phyloP scores from a whole-genome alignment of 2,113 vertebrate genomes.

The crab-eating macaque (Macaca fascicularis) region DNA sequence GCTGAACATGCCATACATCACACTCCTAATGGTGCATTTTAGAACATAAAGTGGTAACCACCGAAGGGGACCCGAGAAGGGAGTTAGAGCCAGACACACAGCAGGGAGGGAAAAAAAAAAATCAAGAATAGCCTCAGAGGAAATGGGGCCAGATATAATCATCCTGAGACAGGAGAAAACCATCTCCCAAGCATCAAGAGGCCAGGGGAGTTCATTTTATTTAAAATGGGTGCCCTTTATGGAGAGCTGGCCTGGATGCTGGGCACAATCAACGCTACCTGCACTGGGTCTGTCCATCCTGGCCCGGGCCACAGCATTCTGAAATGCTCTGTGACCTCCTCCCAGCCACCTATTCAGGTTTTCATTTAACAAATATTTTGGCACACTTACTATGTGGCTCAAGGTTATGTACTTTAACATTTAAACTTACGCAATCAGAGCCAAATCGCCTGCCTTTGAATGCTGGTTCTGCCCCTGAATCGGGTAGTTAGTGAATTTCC shows the following conservation, averaged over 20 bases:
- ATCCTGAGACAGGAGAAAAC: not conserved
- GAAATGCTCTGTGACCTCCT: not conserved
- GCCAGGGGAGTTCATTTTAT: not conserved
- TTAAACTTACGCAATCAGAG: not conserved
- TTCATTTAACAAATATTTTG: not conserved
- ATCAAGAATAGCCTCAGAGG: not conserved
- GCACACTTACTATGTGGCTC: not conserved
- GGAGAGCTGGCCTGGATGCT: not conserved
- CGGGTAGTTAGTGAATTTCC: not conserved
- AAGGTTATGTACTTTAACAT: not conserved
- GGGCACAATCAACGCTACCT: not conserved
- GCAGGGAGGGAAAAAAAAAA: not conserved
- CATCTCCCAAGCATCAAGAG: not conserved
- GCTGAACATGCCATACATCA: slow-evolving; percentile 40
- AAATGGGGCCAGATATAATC: not conserved
- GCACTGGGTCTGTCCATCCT: no score
- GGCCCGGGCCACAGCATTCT: not conserved
- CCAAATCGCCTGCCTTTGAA: not conserved
- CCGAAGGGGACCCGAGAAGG: not conserved
- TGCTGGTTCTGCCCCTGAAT: not conserved
- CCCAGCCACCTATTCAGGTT: not conserved
- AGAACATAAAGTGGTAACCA: slow-evolving; percentile 65
- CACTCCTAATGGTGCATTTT: slow-evolving; percentile 58
- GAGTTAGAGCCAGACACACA: slow-evolving; percentile 52
- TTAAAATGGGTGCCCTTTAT: not conserved